Evolutionary conservation across 2,113 vertebrate species (phyloP).

Genomic region (Protomyctophum bolini): DNA sequence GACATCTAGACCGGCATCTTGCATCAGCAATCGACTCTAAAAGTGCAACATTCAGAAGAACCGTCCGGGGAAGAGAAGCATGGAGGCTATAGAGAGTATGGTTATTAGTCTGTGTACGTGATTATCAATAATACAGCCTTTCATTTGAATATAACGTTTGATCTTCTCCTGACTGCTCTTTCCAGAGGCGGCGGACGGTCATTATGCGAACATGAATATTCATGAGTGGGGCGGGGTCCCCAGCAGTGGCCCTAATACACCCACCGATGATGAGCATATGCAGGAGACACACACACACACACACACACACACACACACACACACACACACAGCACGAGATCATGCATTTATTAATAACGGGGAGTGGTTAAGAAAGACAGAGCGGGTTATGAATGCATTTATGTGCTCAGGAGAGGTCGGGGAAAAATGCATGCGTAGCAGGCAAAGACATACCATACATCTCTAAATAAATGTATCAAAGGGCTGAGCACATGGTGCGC

Average conservation of each 20-base stretch:
- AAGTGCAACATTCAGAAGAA: constrained; percentile 14
- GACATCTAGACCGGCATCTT: constrained; percentile 22
- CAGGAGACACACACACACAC: constrained; percentile 49
- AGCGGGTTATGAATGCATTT: constrained; percentile 71
- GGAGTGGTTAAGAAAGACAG: constrained; percentile 63
- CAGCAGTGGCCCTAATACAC: constrained; percentile 53
- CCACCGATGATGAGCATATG: constrained; percentile 62
- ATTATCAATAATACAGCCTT: constrained; percentile 64
- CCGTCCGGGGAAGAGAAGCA: constrained; percentile 17
- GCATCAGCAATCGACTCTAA: constrained; percentile 2
- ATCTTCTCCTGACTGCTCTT: constrained; percentile 63
- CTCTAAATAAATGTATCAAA: constrained; percentile 76
- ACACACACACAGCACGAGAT: constrained; percentile 57
- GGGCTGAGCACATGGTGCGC: constrained; percentile 41
- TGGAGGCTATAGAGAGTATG: constrained; percentile 39
- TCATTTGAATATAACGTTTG: constrained; percentile 70
- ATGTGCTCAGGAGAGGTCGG: constrained; percentile 59
- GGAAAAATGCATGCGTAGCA: constrained; percentile 51
- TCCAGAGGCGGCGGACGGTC: constrained; percentile 62
- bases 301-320: constrained; percentile 17
- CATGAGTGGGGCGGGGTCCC: constrained; percentile 67
- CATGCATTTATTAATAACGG: constrained; percentile 77
- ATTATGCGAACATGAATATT: constrained; percentile 72
- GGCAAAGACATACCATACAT: constrained; percentile 64
- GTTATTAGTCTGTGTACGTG: constrained; percentile 12